Percentiles rank a stretch among this genome's conserved stretches.
These are phyloP conservation scores for Halichoerus grypus DNA, from an alignment of 2,113 vertebrate genomes.

Conservation along the genomic window DNA sequence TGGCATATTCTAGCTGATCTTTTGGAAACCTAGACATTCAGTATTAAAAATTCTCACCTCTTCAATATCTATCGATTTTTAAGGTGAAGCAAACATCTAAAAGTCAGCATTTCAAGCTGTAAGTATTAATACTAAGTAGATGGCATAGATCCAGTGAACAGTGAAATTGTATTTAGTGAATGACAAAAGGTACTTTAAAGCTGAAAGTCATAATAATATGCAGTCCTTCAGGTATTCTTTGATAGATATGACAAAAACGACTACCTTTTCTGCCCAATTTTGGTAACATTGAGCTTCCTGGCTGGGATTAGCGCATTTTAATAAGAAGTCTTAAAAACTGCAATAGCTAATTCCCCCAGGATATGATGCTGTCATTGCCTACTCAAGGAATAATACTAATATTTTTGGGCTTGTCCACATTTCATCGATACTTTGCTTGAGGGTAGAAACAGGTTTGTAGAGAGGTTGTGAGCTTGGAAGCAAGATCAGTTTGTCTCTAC, in stretches of 20 bases:
- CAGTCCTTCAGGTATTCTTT: neutral
- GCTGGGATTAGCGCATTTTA: constrained; percentile 57
- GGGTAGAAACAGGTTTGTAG: neutral
- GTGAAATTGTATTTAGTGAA: neutral
- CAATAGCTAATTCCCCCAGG: neutral
- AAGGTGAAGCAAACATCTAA: constrained; percentile 17
- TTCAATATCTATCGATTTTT: neutral
- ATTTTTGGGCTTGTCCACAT: neutral
- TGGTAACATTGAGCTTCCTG: neutral
- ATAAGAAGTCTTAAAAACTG: constrained; percentile 46
- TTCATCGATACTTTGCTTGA: neutral
- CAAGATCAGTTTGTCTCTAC: neutral
- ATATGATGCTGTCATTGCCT: neutral
- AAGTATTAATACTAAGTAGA: neutral
- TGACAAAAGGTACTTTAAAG: neutral
- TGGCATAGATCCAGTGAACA: neutral
- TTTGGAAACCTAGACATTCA: neutral
- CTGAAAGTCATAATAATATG: neutral
- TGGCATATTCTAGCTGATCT: neutral
- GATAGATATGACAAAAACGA: neutral
- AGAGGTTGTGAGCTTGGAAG: neutral
- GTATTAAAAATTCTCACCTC: neutral
- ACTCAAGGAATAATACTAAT: neutral
- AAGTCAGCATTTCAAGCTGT: neutral
- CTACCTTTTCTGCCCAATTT: neutral